Evolutionary conservation across 2,888 invertebrate genomes (phyloP).

Genomic region (Rhamnusium bicolor): DNA sequence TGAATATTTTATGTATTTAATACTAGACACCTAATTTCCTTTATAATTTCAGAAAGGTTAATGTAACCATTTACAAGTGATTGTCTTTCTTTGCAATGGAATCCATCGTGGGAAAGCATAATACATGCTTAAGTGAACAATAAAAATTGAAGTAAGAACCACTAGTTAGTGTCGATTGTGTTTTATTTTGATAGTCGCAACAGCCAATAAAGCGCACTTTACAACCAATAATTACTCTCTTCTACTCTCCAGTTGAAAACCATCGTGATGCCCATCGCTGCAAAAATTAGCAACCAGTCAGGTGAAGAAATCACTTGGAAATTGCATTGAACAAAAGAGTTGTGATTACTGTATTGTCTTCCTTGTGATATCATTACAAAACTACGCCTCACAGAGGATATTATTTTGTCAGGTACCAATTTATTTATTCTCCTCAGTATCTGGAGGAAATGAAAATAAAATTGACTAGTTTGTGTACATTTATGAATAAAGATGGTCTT

Average conservation of each 20-base stretch:
- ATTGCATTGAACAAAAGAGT: not conserved
- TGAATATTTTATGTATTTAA: not conserved
- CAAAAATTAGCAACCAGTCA: conserved; percentile 51
- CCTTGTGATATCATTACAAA: not conserved
- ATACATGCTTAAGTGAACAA: conserved; percentile 13
- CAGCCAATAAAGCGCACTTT: conserved; percentile 48
- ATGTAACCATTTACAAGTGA: not conserved
- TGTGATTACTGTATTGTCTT: not conserved
- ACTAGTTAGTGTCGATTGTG: conserved; percentile 47
- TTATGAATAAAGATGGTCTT: too few relatives aligned
- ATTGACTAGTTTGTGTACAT: too few relatives aligned
- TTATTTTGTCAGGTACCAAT: not conserved
- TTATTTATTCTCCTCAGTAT: too few relatives aligned
- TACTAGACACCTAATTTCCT: not conserved
- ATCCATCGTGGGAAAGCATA: conserved; percentile 25
- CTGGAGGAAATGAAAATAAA: too few relatives aligned
- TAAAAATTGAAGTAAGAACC: conserved; percentile 42
- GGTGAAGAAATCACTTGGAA: conserved; percentile 46
- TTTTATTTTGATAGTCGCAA: conserved; percentile 48
- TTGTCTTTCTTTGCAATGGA: not conserved
- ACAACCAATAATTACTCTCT: conserved; percentile 49
- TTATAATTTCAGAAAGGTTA: not conserved
- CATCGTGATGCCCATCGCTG: conserved; percentile 46
- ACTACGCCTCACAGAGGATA: not conserved
- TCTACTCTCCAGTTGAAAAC: conserved; percentile 40